Conservation (phyloP, 2,888 invertebrate species). For the Ophion obscuratus region DNA sequence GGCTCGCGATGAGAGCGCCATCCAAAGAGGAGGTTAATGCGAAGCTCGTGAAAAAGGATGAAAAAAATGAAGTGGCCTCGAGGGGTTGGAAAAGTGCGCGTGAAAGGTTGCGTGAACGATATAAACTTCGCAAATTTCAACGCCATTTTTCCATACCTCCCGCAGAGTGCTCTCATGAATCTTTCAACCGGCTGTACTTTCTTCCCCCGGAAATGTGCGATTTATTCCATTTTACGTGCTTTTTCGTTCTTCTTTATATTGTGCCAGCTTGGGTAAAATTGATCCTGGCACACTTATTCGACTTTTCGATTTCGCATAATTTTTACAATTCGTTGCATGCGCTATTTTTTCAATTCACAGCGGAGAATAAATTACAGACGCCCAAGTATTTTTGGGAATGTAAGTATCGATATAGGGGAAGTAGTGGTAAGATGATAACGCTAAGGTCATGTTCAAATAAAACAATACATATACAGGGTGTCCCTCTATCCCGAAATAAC, state of each 20-base stretch:
- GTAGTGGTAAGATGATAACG: too few relatives aligned
- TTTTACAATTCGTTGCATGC: not conserved
- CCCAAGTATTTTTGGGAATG: too few relatives aligned
- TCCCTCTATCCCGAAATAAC: too few relatives aligned
- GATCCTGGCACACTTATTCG: not conserved
- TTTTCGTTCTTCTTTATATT: not conserved
- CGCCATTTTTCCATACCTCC: constrained; percentile 29
- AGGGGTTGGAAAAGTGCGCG: constrained; percentile 46
- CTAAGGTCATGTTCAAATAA: too few relatives aligned
- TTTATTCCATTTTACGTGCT: constrained; percentile 36
- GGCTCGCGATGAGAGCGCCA: constrained; percentile 14
- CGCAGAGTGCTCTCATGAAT: constrained; percentile 42
- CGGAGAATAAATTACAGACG: too few relatives aligned
- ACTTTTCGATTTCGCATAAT: not conserved
- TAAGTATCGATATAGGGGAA: too few relatives aligned
- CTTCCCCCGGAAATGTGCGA: constrained; percentile 31
- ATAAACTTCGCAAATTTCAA: constrained; percentile 62
- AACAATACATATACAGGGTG: too few relatives aligned
- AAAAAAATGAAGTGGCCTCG: constrained; percentile 18
- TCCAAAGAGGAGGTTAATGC: constrained; percentile 31
- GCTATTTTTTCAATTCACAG: not conserved
- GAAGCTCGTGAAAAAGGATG: constrained; percentile 19
- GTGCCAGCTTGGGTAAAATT: not conserved
- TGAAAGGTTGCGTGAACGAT: constrained; percentile 55
- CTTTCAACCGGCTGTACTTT: constrained; percentile 37